Evolutionary conservation across 1,140 invertebrate species (phyloP).

Genomic region (Chironomus tepperi): DNA sequence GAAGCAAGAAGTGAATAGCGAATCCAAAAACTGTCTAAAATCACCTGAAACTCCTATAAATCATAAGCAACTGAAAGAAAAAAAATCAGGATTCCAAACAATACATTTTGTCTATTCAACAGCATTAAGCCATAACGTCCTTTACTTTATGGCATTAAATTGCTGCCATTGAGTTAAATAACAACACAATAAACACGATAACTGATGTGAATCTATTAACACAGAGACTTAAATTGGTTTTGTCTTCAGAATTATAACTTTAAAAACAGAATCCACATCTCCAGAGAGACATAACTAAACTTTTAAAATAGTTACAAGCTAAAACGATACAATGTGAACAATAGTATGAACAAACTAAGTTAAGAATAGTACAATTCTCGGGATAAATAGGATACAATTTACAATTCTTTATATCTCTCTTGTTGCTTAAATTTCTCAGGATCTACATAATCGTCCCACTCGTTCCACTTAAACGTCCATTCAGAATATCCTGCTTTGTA

Average conservation of each 20-base stretch:
- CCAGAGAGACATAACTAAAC: neutral
- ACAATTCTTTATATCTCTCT: neutral
- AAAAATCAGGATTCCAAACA: neutral
- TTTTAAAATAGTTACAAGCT: neutral
- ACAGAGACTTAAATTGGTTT: neutral
- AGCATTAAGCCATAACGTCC: too few relatives aligned
- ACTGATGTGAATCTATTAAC: too few relatives aligned
- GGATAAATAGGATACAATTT: neutral
- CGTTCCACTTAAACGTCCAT: conserved; percentile 6
- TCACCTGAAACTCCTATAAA: too few relatives aligned
- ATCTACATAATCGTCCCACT: neutral
- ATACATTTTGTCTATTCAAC: neutral
- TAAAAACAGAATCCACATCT: neutral
- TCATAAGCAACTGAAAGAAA: neutral
- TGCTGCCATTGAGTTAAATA: too few relatives aligned
- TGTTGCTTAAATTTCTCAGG: neutral
- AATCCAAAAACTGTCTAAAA: too few relatives aligned
- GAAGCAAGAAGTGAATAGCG: neutral
- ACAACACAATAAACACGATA: too few relatives aligned
- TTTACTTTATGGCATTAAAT: too few relatives aligned
- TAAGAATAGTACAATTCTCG: neutral
- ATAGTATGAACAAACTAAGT: too few relatives aligned
- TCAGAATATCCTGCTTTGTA: neutral
- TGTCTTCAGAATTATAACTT: neutral
- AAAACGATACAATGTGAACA: neutral